phyloP scores from a whole-genome alignment of 2,888 invertebrate genomes.

The Drosophila lutescens region DNA sequence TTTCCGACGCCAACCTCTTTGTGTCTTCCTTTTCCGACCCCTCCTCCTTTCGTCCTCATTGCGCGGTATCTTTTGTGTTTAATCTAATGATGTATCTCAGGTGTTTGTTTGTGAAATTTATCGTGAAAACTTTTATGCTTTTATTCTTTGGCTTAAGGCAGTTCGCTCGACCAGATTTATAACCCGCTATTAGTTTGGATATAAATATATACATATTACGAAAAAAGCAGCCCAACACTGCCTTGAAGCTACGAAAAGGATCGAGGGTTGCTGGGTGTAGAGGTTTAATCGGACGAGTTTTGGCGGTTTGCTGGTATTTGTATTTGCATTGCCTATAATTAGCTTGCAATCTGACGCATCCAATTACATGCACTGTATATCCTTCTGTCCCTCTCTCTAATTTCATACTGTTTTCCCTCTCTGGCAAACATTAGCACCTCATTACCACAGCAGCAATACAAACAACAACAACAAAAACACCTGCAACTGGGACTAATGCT shows the following conservation, averaged over 20 bases:
- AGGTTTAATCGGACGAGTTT: constrained; percentile 16
- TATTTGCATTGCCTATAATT: constrained; percentile 60
- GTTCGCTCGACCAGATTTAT: constrained; percentile 60
- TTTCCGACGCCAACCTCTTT: constrained; percentile 11
- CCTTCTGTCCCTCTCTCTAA: not conserved
- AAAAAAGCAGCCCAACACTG: constrained; percentile 23
- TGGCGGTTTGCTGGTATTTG: constrained; percentile 27
- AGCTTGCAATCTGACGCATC: constrained; percentile 60
- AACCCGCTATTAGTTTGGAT: constrained; percentile 73
- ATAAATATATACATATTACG: constrained; percentile 27
- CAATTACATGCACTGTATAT: constrained; percentile 56
- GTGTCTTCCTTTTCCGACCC: constrained; percentile 6
- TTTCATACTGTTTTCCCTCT: not conserved
- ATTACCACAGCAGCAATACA: constrained; percentile 56
- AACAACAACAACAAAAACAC: constrained; percentile 20
- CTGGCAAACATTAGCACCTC: constrained; percentile 62
- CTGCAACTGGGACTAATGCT: constrained; percentile 60
- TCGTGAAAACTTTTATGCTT: constrained; percentile 73
- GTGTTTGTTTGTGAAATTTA: constrained; percentile 80
- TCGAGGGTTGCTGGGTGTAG: not conserved
- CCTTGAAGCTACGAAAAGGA: not conserved
- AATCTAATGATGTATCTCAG: constrained; percentile 82
- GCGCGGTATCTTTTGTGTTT: constrained; percentile 67
- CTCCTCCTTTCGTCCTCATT: constrained; percentile 27
- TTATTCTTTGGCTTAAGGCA: constrained; percentile 72